A percentile compares a stretch with the other conserved stretches of the same genome.
Evolutionary conservation across 2,113 vertebrate genomes (phyloP).

Genomic region (Cyanoliseus patagonus): DNA sequence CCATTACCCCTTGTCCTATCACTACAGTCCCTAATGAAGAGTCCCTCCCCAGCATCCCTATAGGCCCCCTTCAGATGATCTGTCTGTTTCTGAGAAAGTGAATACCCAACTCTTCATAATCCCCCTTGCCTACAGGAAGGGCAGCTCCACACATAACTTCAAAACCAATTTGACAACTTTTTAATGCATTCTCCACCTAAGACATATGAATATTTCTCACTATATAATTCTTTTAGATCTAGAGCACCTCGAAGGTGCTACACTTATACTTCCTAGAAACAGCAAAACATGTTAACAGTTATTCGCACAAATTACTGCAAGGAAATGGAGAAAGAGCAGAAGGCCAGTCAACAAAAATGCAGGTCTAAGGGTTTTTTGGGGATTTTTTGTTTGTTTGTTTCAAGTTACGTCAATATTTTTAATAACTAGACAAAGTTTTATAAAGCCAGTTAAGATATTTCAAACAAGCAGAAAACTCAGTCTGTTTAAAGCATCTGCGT

Average conservation of each 20-base stretch:
- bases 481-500: background rate
- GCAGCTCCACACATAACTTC: background rate
- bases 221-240: background rate
- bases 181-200: background rate
- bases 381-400: background rate
- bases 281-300: background rate
- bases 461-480: background rate
- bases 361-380: accelerated
- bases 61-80: background rate
- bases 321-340: background rate
- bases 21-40: no score
- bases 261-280: background rate
- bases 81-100: background rate
- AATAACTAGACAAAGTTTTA: background rate
- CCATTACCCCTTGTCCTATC: no score
- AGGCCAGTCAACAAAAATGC: background rate
- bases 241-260: background rate
- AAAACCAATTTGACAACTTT: background rate
- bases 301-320: background rate
- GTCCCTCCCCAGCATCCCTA: no score
- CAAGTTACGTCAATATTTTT: background rate
- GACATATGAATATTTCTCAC: background rate
- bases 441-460: background rate
- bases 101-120: background rate
- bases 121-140: background rate